Conservation (phyloP, 2,113 vertebrate genomes). For the Trichechus manatus region DNA sequence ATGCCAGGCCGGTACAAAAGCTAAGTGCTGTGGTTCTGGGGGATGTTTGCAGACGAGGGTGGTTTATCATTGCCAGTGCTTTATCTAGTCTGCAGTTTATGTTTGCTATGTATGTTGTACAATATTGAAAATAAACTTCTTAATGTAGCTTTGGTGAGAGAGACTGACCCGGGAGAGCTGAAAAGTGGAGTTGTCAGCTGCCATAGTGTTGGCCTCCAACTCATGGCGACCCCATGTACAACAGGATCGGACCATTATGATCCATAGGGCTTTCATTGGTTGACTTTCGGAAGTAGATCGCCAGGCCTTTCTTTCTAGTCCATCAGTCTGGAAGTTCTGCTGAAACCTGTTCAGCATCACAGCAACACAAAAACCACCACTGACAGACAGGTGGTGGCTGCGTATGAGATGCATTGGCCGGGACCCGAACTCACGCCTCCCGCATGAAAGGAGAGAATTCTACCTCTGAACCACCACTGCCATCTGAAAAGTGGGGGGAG, state of each 20-base stretch:
- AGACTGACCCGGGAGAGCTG: neutral
- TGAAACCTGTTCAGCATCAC: neutral
- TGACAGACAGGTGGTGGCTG: neutral
- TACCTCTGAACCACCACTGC: neutral
- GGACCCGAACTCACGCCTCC: neutral
- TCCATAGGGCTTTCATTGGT: neutral
- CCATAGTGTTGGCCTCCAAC: neutral
- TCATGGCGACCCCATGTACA: neutral
- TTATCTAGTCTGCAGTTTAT: neutral
- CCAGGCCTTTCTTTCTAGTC: neutral
- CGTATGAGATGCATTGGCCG: neutral
- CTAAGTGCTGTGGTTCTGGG: neutral
- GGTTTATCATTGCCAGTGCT: too few relatives aligned
- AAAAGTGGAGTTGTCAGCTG: neutral
- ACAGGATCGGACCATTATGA: neutral
- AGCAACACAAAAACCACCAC: neutral
- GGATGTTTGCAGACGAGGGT: neutral
- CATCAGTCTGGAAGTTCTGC: neutral
- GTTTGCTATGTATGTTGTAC: neutral
- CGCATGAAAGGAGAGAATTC: neutral
- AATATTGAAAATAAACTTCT: neutral
- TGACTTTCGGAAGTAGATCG: neutral
- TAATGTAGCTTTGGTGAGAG: neutral
- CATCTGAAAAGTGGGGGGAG: neutral
- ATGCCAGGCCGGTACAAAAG: neutral